Evolutionary conservation across 2,113 vertebrate genomes (phyloP).

Genomic region (Oncorhynchus nerka): DNA sequence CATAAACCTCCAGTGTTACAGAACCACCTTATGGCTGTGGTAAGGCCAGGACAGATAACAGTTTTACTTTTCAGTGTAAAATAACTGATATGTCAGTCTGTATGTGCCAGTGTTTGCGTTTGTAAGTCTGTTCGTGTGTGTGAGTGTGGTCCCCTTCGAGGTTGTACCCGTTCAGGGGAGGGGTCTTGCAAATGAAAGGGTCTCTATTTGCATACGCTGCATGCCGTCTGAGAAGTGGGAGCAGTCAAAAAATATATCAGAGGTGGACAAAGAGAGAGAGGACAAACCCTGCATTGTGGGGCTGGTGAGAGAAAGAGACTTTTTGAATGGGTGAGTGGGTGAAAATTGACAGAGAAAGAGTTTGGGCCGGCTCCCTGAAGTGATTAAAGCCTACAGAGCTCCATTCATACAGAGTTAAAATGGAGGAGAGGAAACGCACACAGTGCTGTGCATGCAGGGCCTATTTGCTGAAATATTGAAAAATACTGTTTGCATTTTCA

Average conservation of each 20-base stretch:
- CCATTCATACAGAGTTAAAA: slow-evolving; percentile 67
- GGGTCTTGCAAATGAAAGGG: slow-evolving; percentile 62
- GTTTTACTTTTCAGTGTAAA: neutral
- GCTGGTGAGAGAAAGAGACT: slow-evolving; percentile 64
- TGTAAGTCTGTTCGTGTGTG: slow-evolving; percentile 53
- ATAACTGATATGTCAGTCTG: slow-evolving; percentile 4
- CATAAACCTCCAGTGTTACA: neutral
- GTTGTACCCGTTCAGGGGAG: slow-evolving; percentile 64
- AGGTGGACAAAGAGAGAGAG: slow-evolving; percentile 70
- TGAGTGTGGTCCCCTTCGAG: slow-evolving; percentile 73
- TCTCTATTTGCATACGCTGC: slow-evolving; percentile 72
- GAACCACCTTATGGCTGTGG: neutral
- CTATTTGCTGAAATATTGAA: slow-evolving; percentile 46
- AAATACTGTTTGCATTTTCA: slow-evolving; percentile 68
- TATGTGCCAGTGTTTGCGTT: slow-evolving; percentile 30
- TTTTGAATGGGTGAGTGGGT: slow-evolving; percentile 74
- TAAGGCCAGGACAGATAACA: neutral
- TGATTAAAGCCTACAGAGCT: slow-evolving; percentile 72
- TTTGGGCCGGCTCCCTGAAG: slow-evolving; percentile 66
- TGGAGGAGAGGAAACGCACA: slow-evolving; percentile 64
- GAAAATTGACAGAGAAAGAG: slow-evolving; percentile 77
- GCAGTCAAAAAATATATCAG: slow-evolving; percentile 69
- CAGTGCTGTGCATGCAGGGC: slow-evolving; percentile 43
- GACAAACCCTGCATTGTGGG: slow-evolving; percentile 74
- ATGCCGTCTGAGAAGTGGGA: slow-evolving; percentile 72